phyloP scores from a whole-genome alignment of 2,113 vertebrate species.

The Anoura caudifer region DNA sequence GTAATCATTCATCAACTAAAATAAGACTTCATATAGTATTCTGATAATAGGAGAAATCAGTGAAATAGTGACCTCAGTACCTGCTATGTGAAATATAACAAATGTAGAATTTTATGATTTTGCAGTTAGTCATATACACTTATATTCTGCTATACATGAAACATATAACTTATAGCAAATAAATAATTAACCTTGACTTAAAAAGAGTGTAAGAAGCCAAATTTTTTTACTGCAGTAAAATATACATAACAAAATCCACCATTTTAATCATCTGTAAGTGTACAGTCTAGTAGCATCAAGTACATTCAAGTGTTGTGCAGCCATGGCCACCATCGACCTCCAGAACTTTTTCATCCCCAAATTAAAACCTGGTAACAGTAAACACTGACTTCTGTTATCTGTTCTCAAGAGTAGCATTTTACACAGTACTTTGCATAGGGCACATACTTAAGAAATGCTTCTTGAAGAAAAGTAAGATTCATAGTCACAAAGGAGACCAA shows the following conservation, averaged over 20 bases:
- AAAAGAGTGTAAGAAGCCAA: neutral
- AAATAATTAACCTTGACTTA: neutral
- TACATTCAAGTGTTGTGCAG: neutral
- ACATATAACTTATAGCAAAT: neutral
- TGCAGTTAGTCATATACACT: neutral
- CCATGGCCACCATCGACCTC: neutral
- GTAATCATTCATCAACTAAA: neutral
- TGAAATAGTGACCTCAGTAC: neutral
- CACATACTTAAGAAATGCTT: neutral
- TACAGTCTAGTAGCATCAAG: neutral
- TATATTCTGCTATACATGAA: neutral
- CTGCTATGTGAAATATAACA: neutral
- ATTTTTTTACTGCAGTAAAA: neutral
- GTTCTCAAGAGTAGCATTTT: neutral
- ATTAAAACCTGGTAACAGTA: neutral
- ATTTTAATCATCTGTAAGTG: neutral
- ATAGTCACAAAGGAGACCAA: neutral
- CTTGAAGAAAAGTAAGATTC: constrained; percentile 10
- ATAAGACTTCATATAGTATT: neutral
- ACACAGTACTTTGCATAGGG: neutral
- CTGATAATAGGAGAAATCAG: neutral
- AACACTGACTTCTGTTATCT: neutral
- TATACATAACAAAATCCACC: neutral
- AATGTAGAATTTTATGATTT: neutral
- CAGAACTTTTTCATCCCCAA: neutral